Evolutionary conservation across 1,140 invertebrate species (phyloP).

Genomic region (Drosophila serrata): DNA sequence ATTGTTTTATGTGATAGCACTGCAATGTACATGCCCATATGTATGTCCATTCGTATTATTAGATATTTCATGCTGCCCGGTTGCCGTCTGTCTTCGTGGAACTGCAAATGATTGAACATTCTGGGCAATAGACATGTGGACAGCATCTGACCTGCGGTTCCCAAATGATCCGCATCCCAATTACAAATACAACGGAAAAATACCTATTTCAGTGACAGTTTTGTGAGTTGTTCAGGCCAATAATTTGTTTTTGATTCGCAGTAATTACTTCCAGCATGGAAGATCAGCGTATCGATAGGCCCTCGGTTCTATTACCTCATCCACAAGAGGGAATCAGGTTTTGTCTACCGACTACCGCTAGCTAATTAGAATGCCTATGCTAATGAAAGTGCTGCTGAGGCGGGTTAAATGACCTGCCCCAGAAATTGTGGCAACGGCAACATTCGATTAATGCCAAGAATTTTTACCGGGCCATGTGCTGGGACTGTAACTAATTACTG

Average conservation of each 20-base stretch:
- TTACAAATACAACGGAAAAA: background rate
- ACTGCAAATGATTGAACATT: conserved; percentile 44
- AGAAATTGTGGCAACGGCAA: conserved; percentile 44
- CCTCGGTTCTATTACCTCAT: conserved; percentile 64
- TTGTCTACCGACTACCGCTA: conserved; percentile 33
- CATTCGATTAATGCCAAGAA: conserved; percentile 7
- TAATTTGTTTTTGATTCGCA: conserved; percentile 46
- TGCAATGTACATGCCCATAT: conserved; percentile 7
- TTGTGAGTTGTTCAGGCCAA: conserved; percentile 23
- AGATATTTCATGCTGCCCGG: conserved; percentile 52
- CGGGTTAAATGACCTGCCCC: conserved; percentile 73
- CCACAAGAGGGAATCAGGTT: conserved; percentile 22
- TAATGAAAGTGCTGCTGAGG: conserved; percentile 64
- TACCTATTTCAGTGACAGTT: background rate
- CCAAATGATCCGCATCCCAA: background rate
- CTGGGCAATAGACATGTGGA: conserved; percentile 51
- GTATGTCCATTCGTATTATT: conserved; percentile 35
- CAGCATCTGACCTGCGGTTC: conserved; percentile 47
- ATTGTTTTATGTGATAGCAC: conserved; percentile 61
- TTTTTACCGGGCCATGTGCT: conserved; percentile 16
- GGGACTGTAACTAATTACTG: conserved; percentile 40
- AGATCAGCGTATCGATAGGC: conserved; percentile 23
- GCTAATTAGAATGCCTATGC: conserved; percentile 60
- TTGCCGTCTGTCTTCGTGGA: conserved; percentile 40
- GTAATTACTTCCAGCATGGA: conserved; percentile 16